Evolutionary conservation across 2,888 invertebrate species (phyloP).

Genomic region (Pecten maximus): DNA sequence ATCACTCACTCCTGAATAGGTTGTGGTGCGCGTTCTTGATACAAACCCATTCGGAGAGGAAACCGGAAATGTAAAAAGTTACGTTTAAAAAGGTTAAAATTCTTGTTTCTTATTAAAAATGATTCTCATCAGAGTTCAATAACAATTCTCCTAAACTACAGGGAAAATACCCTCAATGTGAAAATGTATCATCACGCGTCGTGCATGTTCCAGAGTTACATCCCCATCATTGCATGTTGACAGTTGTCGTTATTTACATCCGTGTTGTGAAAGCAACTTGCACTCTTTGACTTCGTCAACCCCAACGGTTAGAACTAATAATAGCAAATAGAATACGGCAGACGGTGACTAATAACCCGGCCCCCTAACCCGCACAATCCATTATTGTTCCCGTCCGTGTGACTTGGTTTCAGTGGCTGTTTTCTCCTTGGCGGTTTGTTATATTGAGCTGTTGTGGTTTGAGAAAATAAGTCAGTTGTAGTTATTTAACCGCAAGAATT

Average conservation of each 20-base stretch:
- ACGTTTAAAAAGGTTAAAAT: too few relatives aligned
- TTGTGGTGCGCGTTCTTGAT: too few relatives aligned
- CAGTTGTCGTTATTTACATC: constrained; percentile 21
- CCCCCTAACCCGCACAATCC: not conserved
- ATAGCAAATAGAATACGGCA: not conserved
- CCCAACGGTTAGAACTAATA: not conserved
- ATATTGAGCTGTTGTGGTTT: constrained; percentile 35
- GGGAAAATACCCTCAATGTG: not conserved
- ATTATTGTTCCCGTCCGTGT: not conserved
- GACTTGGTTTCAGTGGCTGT: constrained; percentile 31
- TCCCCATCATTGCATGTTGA: not conserved
- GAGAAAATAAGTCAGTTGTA: constrained; percentile 1
- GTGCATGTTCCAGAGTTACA: not conserved
- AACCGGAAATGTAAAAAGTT: too few relatives aligned
- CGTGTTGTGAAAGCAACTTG: not conserved
- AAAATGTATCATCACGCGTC: not conserved
- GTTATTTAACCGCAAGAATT: constrained; percentile 28
- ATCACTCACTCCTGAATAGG: too few relatives aligned
- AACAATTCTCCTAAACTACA: too few relatives aligned
- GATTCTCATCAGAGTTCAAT: too few relatives aligned
- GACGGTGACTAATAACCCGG: not conserved
- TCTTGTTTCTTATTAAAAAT: too few relatives aligned
- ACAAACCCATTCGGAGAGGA: too few relatives aligned
- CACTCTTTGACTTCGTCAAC: not conserved
- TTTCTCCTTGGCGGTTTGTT: constrained; percentile 33